Evolutionary conservation across 2,113 vertebrate species (phyloP), one percentile per base, ranked within the genome.

Genomic region (Galeopterus variegatus): DNA sequence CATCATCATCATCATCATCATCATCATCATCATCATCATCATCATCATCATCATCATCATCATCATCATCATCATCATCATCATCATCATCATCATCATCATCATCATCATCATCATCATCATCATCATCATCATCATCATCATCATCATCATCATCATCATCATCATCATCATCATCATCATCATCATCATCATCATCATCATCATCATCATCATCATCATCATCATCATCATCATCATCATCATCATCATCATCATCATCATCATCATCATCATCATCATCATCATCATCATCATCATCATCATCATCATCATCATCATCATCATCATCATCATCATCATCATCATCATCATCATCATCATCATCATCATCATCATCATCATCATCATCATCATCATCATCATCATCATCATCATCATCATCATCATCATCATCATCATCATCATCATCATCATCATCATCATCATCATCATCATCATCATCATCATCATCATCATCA

Each of bases 71-170:
- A 36, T 0, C 33, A 70, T 0, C 33, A 19, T 0, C 5, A 9
- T 1, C 58, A 62, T 0, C 23, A 33, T 1, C 1, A 28, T 0
- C 24, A 31, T 0, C 36, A 48, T 2, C 3, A 23, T 0, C 28
- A 50, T 6, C 81, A 50, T 8, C 10, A 65, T 0, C 45, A 36
- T 0, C 28, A 24, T 0, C 26, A 4, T 0, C 18, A 1, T 0
- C 13, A 11, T 0, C 56, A 76, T 0, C 18, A 18, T 0, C 28
- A 24, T 0, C 12, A 26, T 0, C 18, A 31, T 0, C 4, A 36
- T 0, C 21, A 50, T 0, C 41, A 26, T 0, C 36, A 26, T 0
- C 69, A 48, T 0, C 4, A n/a, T 0, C 73, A 45, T 0, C n/a
- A 33, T 0, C n/a, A 56, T 0, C n/a, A 45, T 0, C 5, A 52